Evolutionary conservation across 2,888 invertebrate genomes (phyloP).

Genomic region (Malacosoma neustria): DNA sequence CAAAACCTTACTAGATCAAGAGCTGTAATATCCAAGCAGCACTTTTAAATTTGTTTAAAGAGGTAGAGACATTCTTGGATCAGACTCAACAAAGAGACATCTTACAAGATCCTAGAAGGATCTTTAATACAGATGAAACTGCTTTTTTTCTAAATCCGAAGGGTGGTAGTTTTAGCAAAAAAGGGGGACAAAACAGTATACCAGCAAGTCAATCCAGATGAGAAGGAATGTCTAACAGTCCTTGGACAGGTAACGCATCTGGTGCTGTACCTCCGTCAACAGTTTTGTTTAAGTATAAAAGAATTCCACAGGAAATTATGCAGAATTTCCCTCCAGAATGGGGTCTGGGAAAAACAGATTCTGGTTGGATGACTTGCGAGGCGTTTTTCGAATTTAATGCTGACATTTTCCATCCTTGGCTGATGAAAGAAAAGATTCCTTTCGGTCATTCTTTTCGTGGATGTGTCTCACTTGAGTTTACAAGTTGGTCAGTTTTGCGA

Average conservation of each 20-base stretch:
- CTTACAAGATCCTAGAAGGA: background rate
- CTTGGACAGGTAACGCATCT: conserved; percentile 8
- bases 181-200: conserved; percentile 3
- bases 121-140: no score
- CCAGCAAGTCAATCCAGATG: conserved; percentile 2
- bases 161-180: conserved; percentile 1
- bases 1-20: conserved; percentile 11
- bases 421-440: conserved; percentile 18
- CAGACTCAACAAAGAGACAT: no score
- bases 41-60: no score
- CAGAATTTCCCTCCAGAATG: conserved; percentile 27
- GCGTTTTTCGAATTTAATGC: conserved; percentile 39
- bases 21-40: conserved; percentile 1
- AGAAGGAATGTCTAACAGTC: conserved; percentile 6
- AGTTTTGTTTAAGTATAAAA: conserved; percentile 8
- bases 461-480: conserved; percentile 27
- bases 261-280: conserved; percentile 8
- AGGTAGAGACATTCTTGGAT: no score
- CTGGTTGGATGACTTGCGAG: conserved; percentile 42
- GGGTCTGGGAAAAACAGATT: conserved; percentile 34
- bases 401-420: conserved; percentile 34
- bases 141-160: conserved; percentile 1
- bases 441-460: conserved; percentile 35
- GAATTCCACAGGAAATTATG: conserved; percentile 7
- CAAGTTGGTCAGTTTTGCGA: conserved; percentile 33